A percentile compares a stretch with the other conserved stretches of the same genome.
phyloP scores from a whole-genome alignment of 2,113 vertebrate species.

The Triplophysa tibetana region DNA sequence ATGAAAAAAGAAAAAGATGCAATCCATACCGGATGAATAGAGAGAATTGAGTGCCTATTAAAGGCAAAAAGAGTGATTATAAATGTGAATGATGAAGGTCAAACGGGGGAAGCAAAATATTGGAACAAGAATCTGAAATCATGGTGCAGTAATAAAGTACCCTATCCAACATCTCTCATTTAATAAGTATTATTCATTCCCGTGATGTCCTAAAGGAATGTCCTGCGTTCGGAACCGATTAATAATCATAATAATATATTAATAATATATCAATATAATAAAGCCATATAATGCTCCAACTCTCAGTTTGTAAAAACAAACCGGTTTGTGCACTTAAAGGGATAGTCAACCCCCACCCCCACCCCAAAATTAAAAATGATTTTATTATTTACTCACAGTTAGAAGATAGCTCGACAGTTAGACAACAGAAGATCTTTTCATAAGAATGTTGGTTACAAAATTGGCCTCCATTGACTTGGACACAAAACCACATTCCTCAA shows the following conservation, averaged over 20 bases:
- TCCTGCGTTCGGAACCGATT: not conserved
- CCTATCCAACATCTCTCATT: not conserved
- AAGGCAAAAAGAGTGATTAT: not conserved
- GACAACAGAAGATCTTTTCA: too few relatives aligned
- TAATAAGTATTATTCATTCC: not conserved
- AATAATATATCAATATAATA: too few relatives aligned
- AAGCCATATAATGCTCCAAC: too few relatives aligned
- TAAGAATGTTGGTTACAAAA: too few relatives aligned
- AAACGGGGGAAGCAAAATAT: not conserved
- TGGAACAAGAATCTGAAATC: not conserved
- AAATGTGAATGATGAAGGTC: not conserved
- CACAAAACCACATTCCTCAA: too few relatives aligned
- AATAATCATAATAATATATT: too few relatives aligned
- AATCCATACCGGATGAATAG: conserved; percentile 10
- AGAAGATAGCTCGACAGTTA: too few relatives aligned
- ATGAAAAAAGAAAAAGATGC: not conserved
- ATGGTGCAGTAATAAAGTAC: not conserved
- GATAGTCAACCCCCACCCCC: too few relatives aligned
- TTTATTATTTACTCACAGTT: too few relatives aligned
- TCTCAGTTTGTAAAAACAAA: not conserved
- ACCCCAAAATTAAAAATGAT: too few relatives aligned
- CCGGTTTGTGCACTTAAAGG: too few relatives aligned
- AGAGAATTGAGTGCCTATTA: conserved; percentile 22
- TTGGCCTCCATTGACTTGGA: too few relatives aligned
- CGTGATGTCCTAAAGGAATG: not conserved